Base-by-base conservation (phyloP, 2,888 invertebrate species). In the Podotricha telesiphe region DNA sequence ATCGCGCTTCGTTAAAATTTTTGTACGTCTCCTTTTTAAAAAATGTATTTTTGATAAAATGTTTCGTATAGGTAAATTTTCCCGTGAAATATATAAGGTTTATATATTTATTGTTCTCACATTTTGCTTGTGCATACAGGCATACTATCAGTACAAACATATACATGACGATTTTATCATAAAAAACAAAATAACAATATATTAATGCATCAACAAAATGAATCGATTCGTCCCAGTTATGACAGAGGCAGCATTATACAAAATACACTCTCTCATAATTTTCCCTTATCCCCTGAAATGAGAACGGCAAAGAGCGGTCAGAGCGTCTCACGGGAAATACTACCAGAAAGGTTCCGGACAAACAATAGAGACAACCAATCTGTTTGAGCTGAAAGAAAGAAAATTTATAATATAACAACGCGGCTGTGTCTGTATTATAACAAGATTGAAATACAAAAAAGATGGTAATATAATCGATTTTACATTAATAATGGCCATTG, bases 311-410 rank as follows among this genome's bases (percentile, higher is more conserved):
- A 82, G 80, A 79, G 78, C 79, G 82, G 82, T 84, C 73, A 72
- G 78, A 73, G 40, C 51, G 75, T 79, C 90, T 81, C 89, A 69
- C 72, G 91, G 89, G 91, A 91, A 91, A 91, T 91, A 86, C 89
- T 79, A 79, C 82, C 85, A 85, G 88, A 89, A 89, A 89, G 89
- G 87, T 87, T 86, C 81, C 78, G 77, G 80, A 81, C 85, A 87
- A 89, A 89, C 88, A 88, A 87, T 84, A 79, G 79, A 80, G 81
- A 77, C 72, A 71, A 71, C 72, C 76, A 74, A 76, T 74, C 80
- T 84, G 80, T 82, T 86, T 84, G 82, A 82, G 81, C 81, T 19
- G 40, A 22, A 58, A 58, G 48, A 22, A 58, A 48, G 4, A 17
- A 20, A 19, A 20, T 50, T 20, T 58, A 13, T 20, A 22, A 45